Evolutionary conservation across 2,113 vertebrate genomes (phyloP).

Genomic region (Hippocampus barbouri): DNA sequence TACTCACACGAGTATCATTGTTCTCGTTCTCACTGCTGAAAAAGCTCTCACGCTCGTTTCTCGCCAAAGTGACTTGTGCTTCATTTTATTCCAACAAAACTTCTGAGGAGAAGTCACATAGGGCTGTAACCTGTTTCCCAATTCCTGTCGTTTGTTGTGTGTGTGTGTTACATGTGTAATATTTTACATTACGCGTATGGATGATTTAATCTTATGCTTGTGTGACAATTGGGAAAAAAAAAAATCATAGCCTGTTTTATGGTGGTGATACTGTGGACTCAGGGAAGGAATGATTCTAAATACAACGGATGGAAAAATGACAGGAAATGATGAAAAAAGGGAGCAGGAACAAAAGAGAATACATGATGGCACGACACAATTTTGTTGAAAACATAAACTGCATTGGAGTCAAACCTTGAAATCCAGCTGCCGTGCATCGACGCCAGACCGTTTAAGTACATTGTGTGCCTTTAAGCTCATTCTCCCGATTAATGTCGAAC

Average conservation of each 20-base stretch:
- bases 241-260: too few relatives aligned
- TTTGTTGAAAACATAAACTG: constrained; percentile 10
- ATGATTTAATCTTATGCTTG: too few relatives aligned
- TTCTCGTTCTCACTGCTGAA: background rate
- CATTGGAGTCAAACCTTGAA: constrained; percentile 19
- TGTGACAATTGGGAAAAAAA: too few relatives aligned
- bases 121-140: background rate
- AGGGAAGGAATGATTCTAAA: too few relatives aligned
- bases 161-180: too few relatives aligned
- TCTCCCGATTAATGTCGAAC: constrained; percentile 41
- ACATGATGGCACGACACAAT: background rate
- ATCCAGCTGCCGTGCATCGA: constrained; percentile 26
- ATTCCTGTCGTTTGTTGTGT: too few relatives aligned
- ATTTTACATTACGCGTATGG: too few relatives aligned
- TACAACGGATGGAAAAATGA: background rate
- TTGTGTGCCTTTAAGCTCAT: constrained; percentile 35
- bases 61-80: background rate
- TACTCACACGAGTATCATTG: constrained; percentile 15
- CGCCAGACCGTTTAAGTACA: constrained; percentile 22
- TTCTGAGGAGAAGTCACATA: background rate
- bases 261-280: too few relatives aligned
- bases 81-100: background rate
- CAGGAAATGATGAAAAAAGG: background rate
- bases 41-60: background rate
- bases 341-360: background rate